Percentiles rank a stretch among this genome's conserved stretches.
Conservation (phyloP, 2,888 invertebrate species). For the Lucinisca nassula region DNA sequence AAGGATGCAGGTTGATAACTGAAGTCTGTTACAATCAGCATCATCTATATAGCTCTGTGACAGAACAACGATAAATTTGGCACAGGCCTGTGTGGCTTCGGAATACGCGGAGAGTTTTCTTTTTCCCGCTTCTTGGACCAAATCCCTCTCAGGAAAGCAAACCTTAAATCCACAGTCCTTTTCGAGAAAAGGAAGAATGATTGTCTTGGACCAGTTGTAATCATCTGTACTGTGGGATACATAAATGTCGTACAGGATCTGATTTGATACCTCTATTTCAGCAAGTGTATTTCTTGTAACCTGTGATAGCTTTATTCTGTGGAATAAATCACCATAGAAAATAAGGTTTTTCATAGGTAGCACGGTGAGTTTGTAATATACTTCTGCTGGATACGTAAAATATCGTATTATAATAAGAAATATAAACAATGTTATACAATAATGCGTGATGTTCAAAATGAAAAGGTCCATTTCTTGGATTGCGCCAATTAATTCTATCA, state of each 20-base stretch:
- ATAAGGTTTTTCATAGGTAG: neutral
- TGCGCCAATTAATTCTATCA: neutral
- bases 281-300: neutral
- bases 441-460: neutral
- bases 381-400: neutral
- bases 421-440: neutral
- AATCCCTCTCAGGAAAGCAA: conserved; percentile 15
- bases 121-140: neutral
- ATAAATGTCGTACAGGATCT: conserved; percentile 2
- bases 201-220: neutral
- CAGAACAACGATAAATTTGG: conserved; percentile 5
- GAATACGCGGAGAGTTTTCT: neutral
- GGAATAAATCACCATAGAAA: neutral
- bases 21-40: conserved; percentile 1
- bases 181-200: conserved; percentile 17
- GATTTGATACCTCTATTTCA: neutral
- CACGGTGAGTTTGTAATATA: neutral
- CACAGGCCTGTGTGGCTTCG: neutral
- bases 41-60: conserved; percentile 1
- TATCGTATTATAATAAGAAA: neutral
- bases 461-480: neutral
- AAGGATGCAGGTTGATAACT: conserved; percentile 14
- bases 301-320: neutral
- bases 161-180: conserved; percentile 11
- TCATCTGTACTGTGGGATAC: conserved; percentile 6